Evolutionary conservation across 2,888 invertebrate species (phyloP).

Genomic region (Eudasyphora cyanicolor): DNA sequence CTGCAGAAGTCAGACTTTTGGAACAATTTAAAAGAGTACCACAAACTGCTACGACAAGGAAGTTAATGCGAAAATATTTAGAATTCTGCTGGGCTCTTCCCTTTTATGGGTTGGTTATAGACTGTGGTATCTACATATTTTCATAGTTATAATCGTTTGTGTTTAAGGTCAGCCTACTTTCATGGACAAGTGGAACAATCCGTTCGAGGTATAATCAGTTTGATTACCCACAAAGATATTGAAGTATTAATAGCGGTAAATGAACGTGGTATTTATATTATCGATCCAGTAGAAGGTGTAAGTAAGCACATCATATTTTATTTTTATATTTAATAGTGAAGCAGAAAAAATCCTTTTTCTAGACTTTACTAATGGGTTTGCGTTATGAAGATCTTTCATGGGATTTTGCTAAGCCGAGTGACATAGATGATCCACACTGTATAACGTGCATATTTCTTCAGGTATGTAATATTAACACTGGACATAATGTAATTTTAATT

Average conservation of each 20-base stretch:
- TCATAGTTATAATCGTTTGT: neutral
- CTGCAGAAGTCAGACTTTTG: conserved; percentile 90
- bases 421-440: conserved; percentile 89
- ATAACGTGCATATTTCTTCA: conserved; percentile 96
- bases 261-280: conserved; percentile 90
- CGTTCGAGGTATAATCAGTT: conserved; percentile 89
- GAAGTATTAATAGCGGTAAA: conserved; percentile 95
- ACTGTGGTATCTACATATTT: neutral
- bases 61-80: conserved; percentile 93
- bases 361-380: conserved; percentile 92
- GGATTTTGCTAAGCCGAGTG: conserved; percentile 94
- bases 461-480: conserved; percentile 70
- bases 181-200: conserved; percentile 97
- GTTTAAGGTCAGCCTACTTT: conserved; percentile 96
- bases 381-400: conserved; percentile 94
- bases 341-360: conserved; percentile 50
- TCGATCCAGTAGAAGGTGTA: conserved; percentile 92
- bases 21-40: conserved; percentile 94
- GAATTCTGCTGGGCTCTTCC: conserved; percentile 94
- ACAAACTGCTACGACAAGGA: conserved; percentile 89
- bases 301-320: too few species aligned
- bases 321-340: conserved; percentile 40
- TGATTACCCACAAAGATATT: conserved; percentile 92
- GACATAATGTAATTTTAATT: too few species aligned
- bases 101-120: conserved; percentile 88